Evolutionary conservation across 2,113 vertebrate genomes (phyloP).

Genomic region (Periophthalmodon schlosseri): DNA sequence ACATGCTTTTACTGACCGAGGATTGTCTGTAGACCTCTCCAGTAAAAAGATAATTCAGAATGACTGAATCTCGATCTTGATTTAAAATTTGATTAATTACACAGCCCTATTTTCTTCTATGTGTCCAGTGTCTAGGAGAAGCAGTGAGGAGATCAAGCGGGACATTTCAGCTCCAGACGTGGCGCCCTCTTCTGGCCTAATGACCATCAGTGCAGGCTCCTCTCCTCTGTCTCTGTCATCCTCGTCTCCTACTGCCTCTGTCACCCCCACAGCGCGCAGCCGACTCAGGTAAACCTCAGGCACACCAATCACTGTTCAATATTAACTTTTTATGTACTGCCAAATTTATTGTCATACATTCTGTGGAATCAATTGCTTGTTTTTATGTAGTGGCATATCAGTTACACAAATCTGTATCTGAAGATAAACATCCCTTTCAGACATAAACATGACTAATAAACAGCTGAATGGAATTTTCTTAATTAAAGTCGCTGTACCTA

Average conservation of each 20-base stretch:
- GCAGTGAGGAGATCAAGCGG: constrained; percentile 92
- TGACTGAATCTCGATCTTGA: no score
- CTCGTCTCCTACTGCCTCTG: constrained; percentile 88
- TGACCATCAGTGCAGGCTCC: constrained; percentile 86
- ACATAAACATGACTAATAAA: neutral
- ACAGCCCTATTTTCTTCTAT: neutral
- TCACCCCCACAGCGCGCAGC: constrained; percentile 91
- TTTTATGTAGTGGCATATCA: no score
- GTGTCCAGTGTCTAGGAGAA: constrained; percentile 84
- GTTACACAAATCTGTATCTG: no score
- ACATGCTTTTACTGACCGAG: no score
- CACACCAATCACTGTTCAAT: no score
- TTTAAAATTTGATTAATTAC: no score
- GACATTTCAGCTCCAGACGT: constrained; percentile 86
- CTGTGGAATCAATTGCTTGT: neutral
- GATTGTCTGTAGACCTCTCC: no score
- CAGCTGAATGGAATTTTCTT: no score
- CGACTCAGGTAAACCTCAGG: constrained; percentile 83
- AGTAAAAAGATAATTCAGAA: no score
- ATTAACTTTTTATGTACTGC: no score
- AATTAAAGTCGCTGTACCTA: no score
- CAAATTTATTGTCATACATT: neutral
- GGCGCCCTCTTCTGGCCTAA: constrained; percentile 82
- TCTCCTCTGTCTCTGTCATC: constrained; percentile 90
- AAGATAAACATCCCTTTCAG: no score